Evolutionary conservation across 2,113 vertebrate species (phyloP), one percentile per base, ranked within the genome.

Genomic region (Bujurquina vittata): DNA sequence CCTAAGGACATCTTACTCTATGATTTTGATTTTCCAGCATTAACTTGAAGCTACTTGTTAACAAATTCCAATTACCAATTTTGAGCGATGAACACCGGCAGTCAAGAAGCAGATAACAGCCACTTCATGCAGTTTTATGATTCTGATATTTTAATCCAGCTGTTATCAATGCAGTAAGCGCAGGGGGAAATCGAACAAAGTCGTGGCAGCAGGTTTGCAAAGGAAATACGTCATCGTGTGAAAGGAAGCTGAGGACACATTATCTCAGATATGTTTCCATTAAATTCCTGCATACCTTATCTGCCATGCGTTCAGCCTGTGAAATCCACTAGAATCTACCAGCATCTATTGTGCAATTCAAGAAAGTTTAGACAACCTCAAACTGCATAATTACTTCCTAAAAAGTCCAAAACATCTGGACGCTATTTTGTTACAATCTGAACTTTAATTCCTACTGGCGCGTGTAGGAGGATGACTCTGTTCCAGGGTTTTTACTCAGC

Each of bases 291-390:
- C 0, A 5, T 29, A n/a, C 43, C 63, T 69, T 69, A 69, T 52
- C 43, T 31, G 43, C 26, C 23, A 72, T 52, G 29, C 31, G 12
- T 72, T 52, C 52, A 31, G 10, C 17, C 43, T 72, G 43, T 72
- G 65, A 52, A 52, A 72, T 52, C 5, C 23, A 17, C 9, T 49
- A 52, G 65, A 52, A 31, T 52, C 29, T 52, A 4, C 37, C 78
- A 67, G 40, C 33, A 35, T 26, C 1, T 4, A 22, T 91, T 91
- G 76, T 43, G 87, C 65, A 93, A 92, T 83, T 79, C 12, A 33
- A 86, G 61, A 87, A 73, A 83, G 29, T 83, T 72, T 20, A 7
- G 17, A 31, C 1, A 57, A 60, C 79, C 40, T 61, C 26, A 57
- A 78, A 73, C n/a, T 49, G 49, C 40, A 72, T 20, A 31, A 75